Percentiles rank a stretch among this genome's conserved stretches.
Evolutionary conservation across 2,888 invertebrate genomes (phyloP).

Genomic region (Eilema griseolum): DNA sequence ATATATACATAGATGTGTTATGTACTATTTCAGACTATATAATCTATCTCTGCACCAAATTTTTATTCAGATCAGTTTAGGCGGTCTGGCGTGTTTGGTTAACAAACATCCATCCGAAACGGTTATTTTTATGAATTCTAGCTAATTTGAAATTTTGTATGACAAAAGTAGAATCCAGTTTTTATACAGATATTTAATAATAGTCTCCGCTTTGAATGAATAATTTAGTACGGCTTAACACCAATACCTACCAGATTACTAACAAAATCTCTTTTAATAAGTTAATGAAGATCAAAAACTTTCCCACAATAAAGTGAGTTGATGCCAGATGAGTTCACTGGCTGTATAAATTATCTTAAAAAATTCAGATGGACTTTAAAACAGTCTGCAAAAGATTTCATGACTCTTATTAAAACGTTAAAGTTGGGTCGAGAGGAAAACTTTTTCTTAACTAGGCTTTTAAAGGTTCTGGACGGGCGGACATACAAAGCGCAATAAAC

Average conservation of each 20-base stretch:
- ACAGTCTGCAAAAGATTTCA: conserved; percentile 49
- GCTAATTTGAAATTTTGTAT: too few relatives aligned
- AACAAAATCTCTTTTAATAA: not conserved
- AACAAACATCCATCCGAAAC: too few relatives aligned
- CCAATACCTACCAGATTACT: not conserved
- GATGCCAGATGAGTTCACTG: conserved; percentile 3
- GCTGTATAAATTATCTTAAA: conserved; percentile 23
- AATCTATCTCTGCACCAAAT: too few relatives aligned
- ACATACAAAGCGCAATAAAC: conserved; percentile 60
- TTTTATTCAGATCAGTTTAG: too few relatives aligned
- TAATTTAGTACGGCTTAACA: not conserved
- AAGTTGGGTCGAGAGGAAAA: conserved; percentile 46
- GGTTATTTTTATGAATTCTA: too few relatives aligned
- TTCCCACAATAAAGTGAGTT: conserved; percentile 3
- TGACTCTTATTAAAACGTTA: conserved; percentile 56
- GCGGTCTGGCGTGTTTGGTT: too few relatives aligned
- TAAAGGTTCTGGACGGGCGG: conserved; percentile 56
- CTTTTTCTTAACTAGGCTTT: conserved; percentile 61
- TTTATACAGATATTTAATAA: not conserved
- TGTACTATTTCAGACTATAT: too few relatives aligned
- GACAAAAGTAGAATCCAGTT: too few relatives aligned
- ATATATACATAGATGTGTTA: too few relatives aligned
- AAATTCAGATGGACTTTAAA: conserved; percentile 27
- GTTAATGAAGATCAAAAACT: not conserved
- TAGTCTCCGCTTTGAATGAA: not conserved